Evolutionary conservation across 2,888 invertebrate genomes (phyloP).

Genomic region (Andrena chrysosceles): DNA sequence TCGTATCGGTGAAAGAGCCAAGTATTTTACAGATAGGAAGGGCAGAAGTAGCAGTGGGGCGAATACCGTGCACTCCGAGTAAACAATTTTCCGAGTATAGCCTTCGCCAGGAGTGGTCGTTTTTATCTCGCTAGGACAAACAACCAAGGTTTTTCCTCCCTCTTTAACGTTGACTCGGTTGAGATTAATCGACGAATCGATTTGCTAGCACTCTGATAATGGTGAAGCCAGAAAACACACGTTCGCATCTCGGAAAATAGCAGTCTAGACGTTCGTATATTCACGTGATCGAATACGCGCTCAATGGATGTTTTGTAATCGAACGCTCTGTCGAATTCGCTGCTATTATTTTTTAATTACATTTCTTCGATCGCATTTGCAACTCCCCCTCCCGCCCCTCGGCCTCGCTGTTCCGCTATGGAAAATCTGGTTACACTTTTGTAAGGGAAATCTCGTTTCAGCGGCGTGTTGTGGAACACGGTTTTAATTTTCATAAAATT

Average conservation of each 20-base stretch:
- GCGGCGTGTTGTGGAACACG: constrained; percentile 45
- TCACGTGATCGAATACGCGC: background rate
- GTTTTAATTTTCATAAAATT: constrained; percentile 75
- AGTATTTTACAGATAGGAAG: constrained; percentile 25
- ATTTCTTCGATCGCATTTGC: constrained; percentile 62
- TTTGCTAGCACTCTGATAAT: constrained; percentile 45
- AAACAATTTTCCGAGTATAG: constrained; percentile 52
- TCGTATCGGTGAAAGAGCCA: constrained; percentile 29
- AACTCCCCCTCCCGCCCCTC: constrained; percentile 1
- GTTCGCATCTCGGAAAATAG: constrained; percentile 15
- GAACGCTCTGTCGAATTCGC: constrained; percentile 57
- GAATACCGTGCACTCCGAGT: constrained; percentile 16
- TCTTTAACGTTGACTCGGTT: constrained; percentile 34
- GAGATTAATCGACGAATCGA: constrained; percentile 29
- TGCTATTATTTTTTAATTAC: constrained; percentile 71
- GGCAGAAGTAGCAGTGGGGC: background rate
- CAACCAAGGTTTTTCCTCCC: constrained; percentile 11
- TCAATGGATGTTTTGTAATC: constrained; percentile 58
- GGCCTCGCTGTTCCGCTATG: background rate
- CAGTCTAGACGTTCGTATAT: constrained; percentile 10
- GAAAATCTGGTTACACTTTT: constrained; percentile 56
- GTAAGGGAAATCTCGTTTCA: constrained; percentile 46
- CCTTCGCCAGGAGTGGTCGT: constrained; percentile 28
- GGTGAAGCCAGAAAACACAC: constrained; percentile 12
- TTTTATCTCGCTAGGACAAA: constrained; percentile 38